phyloP scores from a whole-genome alignment of 2,888 invertebrate species.

The Zootermopsis nevadensis region DNA sequence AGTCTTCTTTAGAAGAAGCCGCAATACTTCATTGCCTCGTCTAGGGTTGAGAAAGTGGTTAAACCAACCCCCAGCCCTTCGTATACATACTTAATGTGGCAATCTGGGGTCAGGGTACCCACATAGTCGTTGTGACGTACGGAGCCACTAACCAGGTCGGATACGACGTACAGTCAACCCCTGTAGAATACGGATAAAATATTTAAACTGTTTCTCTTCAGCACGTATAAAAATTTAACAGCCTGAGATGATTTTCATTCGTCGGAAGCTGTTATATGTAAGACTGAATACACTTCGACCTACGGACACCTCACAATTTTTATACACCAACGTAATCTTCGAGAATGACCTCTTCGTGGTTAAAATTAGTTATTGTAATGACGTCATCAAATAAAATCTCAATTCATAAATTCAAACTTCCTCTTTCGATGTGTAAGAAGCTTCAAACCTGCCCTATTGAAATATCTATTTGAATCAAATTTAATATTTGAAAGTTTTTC shows the following conservation, averaged over 20 bases:
- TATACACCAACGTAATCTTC: not conserved
- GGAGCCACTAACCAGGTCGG: not conserved
- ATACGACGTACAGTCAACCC: not conserved
- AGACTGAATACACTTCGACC: not conserved
- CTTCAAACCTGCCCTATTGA: too few species aligned
- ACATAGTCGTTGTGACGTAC: not conserved
- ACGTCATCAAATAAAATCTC: not conserved
- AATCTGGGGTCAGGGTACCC: not conserved
- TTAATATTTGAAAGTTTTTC: too few species aligned
- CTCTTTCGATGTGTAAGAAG: not conserved
- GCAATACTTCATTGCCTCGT: too few species aligned
- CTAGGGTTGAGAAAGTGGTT: not conserved
- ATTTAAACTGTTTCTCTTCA: not conserved
- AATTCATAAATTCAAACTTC: not conserved
- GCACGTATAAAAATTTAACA: constrained; percentile 9
- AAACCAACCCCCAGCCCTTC: not conserved
- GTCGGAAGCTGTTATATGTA: not conserved
- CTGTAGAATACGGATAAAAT: not conserved
- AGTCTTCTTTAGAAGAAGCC: too few species aligned
- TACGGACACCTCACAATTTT: not conserved
- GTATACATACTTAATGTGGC: not conserved
- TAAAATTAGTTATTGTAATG: not conserved
- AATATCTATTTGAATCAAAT: too few species aligned
- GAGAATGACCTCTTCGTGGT: not conserved
- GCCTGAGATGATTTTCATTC: not conserved